A percentile compares a stretch with the other conserved stretches of the same genome.
Conservation (phyloP, 2,888 invertebrate genomes). For the Eristalis tenax region DNA sequence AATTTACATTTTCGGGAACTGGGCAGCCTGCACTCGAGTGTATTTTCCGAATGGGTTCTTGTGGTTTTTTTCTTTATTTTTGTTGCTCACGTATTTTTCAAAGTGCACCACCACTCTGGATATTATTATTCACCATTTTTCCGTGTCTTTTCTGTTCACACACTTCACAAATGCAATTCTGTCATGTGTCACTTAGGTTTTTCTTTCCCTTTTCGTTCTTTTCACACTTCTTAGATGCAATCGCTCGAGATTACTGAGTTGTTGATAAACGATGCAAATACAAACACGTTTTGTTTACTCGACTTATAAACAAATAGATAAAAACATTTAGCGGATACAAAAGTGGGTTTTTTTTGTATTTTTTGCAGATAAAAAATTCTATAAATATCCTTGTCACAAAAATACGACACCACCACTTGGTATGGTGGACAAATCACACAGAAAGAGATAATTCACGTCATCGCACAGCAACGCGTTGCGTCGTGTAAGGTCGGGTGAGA, state of each 20-base stretch:
- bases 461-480: conserved; percentile 25
- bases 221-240: conserved; percentile 23
- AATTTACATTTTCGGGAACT: conserved; percentile 60
- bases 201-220: conserved; percentile 24
- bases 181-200: conserved; percentile 66
- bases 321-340: conserved; percentile 48
- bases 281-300: not conserved
- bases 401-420: conserved; percentile 62
- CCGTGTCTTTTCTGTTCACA: conserved; percentile 11
- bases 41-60: not conserved
- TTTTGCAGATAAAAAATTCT: conserved; percentile 43
- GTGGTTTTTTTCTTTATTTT: conserved; percentile 13
- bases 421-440: conserved; percentile 40
- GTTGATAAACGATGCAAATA: not conserved
- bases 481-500: conserved; percentile 34
- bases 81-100: conserved; percentile 16
- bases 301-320: conserved; percentile 51
- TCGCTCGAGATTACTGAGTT: not conserved
- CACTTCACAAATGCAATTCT: conserved; percentile 61
- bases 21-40: not conserved
- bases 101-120: conserved; percentile 36
- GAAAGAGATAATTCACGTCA: conserved; percentile 19
- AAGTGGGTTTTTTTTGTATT: conserved; percentile 16
- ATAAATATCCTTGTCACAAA: conserved; percentile 58
- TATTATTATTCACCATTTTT: conserved; percentile 45